Evolutionary conservation across 2,888 invertebrate genomes (phyloP), one percentile per base, ranked within the genome.

Genomic region (Ormyrus rosae): DNA sequence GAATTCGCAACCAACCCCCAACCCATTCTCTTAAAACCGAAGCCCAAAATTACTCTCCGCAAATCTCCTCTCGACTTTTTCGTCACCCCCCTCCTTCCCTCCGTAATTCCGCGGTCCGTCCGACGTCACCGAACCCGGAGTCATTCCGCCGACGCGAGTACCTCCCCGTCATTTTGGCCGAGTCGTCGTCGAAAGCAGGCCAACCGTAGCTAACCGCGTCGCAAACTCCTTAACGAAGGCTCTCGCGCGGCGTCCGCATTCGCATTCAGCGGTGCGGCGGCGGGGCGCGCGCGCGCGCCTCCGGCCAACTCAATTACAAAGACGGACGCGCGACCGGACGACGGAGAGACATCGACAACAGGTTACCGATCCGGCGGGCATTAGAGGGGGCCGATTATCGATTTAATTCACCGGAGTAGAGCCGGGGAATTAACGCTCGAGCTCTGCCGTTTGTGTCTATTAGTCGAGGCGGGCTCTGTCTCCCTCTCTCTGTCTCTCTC

Each of bases 201-300:
- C 67, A 75, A 72, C 51, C 34, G 9, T 8, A 8, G 60, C 68
- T 74, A 74, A 74, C 65, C 74, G 53, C 60, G 74, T 34, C 67
- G 74, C 67, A 67, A 74, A 74, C 74, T 74, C 74, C 74, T 74
- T 74, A 74, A 74, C 74, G 74, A 75, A 68, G 34, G 34, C 68
- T 7, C 53, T 2, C 10, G 10, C 13, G 53, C 48, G 45, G 34
- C n/a, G 5, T 10, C 53, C 45, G 68, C 70, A 61, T 61, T 51
- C 34, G 71, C 51, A 71, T 61, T 51, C 71, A 53, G 51, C 50
- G 9, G 19, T 19, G 10, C 56, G 6, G 6, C 5, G 9, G 58
- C 10, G 81, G 80, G 82, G 78, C 82, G 82, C 13, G 83, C 81
- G 83, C 81, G 79, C 10, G 58, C 50, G 50, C 19, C 34, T n/a